Base-by-base conservation (phyloP, 2,888 invertebrate species). In the Pilophorus perplexus region DNA sequence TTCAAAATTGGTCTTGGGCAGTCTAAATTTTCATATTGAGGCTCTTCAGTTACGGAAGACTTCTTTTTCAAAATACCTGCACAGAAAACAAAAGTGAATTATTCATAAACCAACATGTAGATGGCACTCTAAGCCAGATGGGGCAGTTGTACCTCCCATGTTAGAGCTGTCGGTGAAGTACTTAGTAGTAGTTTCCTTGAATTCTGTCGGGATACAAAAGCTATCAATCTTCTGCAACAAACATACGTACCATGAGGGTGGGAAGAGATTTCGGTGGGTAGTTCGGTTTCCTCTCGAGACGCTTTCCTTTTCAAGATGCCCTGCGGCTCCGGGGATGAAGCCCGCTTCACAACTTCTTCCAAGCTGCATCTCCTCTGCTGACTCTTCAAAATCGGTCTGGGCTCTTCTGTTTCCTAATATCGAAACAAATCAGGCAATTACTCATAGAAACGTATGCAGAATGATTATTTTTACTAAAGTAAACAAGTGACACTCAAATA, bases 291-390 rank as follows among this genome's bases (percentile, higher is more conserved):
- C 38, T 69, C 65, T 10, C 68, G 44, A 22, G 82, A 81, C 22
- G 83, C 81, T 76, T 87, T 85, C 72, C 89, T 82, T 79, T 91
- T 91, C 28, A 91, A 79, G 72, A 91, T 91, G 57, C 90, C 84
- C 74, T 90, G 90, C 1, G 86, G 87, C 59, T 82, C 83, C 28
- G 67, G 65, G n/a, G 66, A 70, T 25, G 46, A 16, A 22, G 66
- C 42, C n/a, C 73, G 59, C 50, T 77, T 77, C 2, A 84, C 76
- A 12, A 87, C 80, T 73, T 87, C 87, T 75, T 88, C 88, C 71
- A 88, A 75, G 10, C 87, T 88, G 28, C 86, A 86, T 72, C 88
- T 38, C 46, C 67, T 50, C 14, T 65, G 55, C 33, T 67, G 80
- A 71, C 81, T 84, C 75, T 87, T 87, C 64, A 87, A 77, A 71